Evolutionary conservation across 2,113 vertebrate species (phyloP).

Genomic region (Noctilio leporinus): DNA sequence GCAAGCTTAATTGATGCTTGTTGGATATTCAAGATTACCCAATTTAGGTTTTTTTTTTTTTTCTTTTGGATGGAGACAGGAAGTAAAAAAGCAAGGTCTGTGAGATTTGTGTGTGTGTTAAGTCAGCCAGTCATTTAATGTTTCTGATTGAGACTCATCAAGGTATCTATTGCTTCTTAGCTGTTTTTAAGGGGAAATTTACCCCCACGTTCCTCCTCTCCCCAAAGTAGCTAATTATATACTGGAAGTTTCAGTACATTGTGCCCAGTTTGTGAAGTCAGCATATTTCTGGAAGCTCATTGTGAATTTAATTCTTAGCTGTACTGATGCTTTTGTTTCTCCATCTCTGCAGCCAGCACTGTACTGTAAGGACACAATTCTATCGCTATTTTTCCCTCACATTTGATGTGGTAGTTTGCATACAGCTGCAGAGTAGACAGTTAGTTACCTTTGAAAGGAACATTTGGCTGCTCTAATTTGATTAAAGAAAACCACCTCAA

Average conservation of each 20-base stretch:
- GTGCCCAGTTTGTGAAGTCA: slow-evolving; percentile 76
- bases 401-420: slow-evolving; percentile 88
- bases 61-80: slow-evolving; percentile 71
- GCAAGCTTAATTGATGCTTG: slow-evolving; percentile 63
- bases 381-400: slow-evolving; percentile 76
- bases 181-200: slow-evolving; percentile 71
- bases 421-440: slow-evolving; percentile 90
- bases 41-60: slow-evolving; percentile 70
- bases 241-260: slow-evolving; percentile 77
- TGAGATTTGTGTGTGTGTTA: slow-evolving; percentile 61
- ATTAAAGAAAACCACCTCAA: slow-evolving; percentile 88
- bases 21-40: slow-evolving; percentile 67
- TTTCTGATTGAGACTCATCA: slow-evolving; percentile 68
- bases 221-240: slow-evolving; percentile 75
- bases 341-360: slow-evolving; percentile 74
- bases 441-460: slow-evolving; percentile 90
- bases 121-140: slow-evolving; percentile 64
- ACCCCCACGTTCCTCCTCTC: slow-evolving; percentile 39
- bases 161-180: slow-evolving; percentile 76
- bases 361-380: slow-evolving; percentile 82
- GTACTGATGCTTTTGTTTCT: slow-evolving; percentile 78
- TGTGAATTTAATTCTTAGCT: slow-evolving; percentile 75
- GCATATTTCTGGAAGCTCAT: slow-evolving; percentile 76
- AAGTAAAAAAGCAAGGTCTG: slow-evolving; percentile 74
- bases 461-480: slow-evolving; percentile 87